Base-by-base conservation (phyloP, 2,888 invertebrate species). In the Lamellibrachia satsuma region DNA sequence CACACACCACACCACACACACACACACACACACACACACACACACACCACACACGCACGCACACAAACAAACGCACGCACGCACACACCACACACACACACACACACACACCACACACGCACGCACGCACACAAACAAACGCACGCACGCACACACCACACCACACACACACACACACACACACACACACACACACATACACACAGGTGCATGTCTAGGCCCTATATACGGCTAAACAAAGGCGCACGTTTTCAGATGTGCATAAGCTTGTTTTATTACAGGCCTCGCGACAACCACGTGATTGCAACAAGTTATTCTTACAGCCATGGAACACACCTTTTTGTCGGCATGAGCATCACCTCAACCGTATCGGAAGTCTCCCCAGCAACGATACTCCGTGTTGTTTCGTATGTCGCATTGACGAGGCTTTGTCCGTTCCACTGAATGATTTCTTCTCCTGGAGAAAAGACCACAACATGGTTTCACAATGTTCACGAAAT, bases 401-500 rank as follows among this genome's bases (percentile, higher is more conserved):
- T n/a, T 22, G 75, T 75, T 75, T 75, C 75, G 75, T 75, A 75
- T 22, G 75, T 75, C 15, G 75, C 75, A n/a, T 75, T 75, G 15
- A 75, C 75, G 75, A 75, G 75, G 75, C 75, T 75, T 75, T 75
- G 22, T 75, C 75, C 75, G 75, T 75, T 75, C 75, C 75, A 75
- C n/a, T 75, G 22, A 75, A 75, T 75, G 75, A 75, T 75, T 75
- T 75, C 75, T 75, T 75, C 75, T 75, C 75, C 75, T 75, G 75
- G 75, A 57, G 75, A 75, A 75, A 75, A 22, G n/a, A 15, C 4
- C 6, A 6, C 75, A 75, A 22, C 22, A 75, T 6, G 6, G 75
- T 15, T 15, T 75, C 75, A 22, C 6, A 75, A 22, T 75, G 22
- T 22, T 75, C 15, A 60, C 55, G 9, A 9, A 1, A 55, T 55